Conservation (phyloP, 2,888 invertebrate genomes). For the Panzeria rudis region DNA sequence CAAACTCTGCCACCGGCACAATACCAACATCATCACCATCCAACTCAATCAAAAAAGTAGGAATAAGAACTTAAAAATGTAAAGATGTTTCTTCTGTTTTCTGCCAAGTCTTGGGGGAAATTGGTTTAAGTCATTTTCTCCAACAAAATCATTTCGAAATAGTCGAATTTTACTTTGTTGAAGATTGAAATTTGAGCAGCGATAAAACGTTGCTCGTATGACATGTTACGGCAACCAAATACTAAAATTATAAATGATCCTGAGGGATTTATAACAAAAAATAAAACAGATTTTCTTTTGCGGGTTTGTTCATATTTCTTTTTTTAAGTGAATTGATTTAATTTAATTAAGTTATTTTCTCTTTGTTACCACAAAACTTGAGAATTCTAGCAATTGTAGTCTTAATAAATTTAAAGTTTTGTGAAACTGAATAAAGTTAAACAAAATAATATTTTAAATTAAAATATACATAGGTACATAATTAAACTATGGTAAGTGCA, state of each 20-base stretch:
- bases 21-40: conserved; percentile 18
- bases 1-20: conserved; percentile 32
- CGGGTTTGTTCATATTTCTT: neutral
- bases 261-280: conserved; percentile 47
- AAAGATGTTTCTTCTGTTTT: conserved; percentile 22
- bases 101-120: conserved; percentile 64
- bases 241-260: conserved; percentile 55
- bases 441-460: too few species aligned
- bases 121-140: conserved; percentile 57
- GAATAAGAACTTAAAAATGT: conserved; percentile 15
- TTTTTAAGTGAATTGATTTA: conserved; percentile 1
- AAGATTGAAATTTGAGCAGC: conserved; percentile 54
- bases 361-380: neutral
- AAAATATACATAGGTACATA: too few species aligned
- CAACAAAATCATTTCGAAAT: conserved; percentile 29
- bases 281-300: conserved; percentile 36
- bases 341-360: conserved; percentile 34
- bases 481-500: too few species aligned
- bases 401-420: neutral
- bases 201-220: conserved; percentile 36
- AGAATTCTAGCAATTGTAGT: neutral
- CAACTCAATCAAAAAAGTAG: conserved; percentile 46
- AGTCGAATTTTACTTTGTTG: conserved; percentile 9
- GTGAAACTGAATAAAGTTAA: neutral
- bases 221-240: conserved; percentile 48